phyloP scores from a whole-genome alignment of 2,888 invertebrate species.

The Augochlorella aurata region DNA sequence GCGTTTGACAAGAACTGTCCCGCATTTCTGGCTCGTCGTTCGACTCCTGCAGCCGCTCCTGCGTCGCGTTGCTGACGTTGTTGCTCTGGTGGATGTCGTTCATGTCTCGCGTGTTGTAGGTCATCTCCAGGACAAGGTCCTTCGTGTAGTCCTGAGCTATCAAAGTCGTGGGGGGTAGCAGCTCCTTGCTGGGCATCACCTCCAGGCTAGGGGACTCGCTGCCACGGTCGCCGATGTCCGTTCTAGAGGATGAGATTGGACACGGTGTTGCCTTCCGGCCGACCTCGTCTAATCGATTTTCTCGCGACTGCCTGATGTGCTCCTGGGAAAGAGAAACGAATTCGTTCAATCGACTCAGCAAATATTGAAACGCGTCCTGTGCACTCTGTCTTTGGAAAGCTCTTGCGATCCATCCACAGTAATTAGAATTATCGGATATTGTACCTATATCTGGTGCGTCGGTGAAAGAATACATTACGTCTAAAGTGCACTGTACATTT shows the following conservation, averaged over 20 bases:
- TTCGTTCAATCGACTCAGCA: constrained; percentile 33
- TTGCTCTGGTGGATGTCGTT: constrained; percentile 80
- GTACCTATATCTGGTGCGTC: neutral
- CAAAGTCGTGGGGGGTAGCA: constrained; percentile 70
- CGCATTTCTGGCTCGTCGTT: constrained; percentile 85
- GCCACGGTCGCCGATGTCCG: constrained; percentile 73
- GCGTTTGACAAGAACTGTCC: constrained; percentile 91
- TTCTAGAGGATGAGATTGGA: constrained; percentile 72
- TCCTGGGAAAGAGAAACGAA: constrained; percentile 82
- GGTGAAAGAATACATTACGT: too few relatives aligned
- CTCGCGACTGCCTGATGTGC: constrained; percentile 90
- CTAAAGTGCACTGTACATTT: too few relatives aligned
- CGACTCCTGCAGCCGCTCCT: constrained; percentile 78
- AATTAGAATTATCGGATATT: neutral
- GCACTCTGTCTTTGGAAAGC: neutral
- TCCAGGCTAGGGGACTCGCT: constrained; percentile 79
- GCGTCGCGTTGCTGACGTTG: constrained; percentile 80
- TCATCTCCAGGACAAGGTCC: constrained; percentile 75
- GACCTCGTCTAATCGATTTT: constrained; percentile 89
- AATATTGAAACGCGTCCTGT: neutral
- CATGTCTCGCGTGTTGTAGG: constrained; percentile 69
- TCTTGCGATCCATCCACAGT: neutral
- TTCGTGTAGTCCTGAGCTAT: constrained; percentile 72
- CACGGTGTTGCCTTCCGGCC: constrained; percentile 81
- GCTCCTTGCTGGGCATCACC: constrained; percentile 75